These are phyloP conservation scores for Nibea coibor DNA, from an alignment of 2,113 vertebrate genomes.

Conservation along the genomic window DNA sequence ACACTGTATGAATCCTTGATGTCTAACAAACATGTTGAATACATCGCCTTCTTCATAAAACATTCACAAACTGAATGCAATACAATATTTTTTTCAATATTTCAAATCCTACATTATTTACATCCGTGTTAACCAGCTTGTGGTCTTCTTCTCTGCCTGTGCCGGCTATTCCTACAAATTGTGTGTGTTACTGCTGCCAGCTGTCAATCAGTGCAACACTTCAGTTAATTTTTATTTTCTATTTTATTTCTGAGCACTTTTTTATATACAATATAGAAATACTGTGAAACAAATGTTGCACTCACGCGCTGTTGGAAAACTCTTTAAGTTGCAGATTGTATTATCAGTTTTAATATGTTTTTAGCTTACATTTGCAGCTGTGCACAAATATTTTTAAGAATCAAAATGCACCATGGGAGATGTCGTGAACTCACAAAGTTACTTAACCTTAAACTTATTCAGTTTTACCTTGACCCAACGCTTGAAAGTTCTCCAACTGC, in stretches of 20 bases:
- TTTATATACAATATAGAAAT: no score
- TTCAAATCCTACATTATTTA: background rate
- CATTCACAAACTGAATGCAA: background rate
- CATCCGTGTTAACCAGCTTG: background rate
- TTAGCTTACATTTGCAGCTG: background rate
- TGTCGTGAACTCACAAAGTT: background rate
- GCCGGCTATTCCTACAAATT: background rate
- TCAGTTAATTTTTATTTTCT: no score
- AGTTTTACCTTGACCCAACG: background rate
- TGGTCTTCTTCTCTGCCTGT: background rate
- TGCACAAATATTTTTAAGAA: background rate
- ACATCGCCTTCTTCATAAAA: background rate
- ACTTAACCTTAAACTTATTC: no score
- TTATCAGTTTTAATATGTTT: background rate
- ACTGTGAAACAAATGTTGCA: no score
- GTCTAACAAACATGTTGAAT: background rate
- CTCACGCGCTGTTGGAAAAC: background rate
- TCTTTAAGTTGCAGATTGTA: background rate
- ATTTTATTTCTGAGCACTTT: no score
- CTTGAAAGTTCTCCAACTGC: background rate
- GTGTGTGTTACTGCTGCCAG: background rate
- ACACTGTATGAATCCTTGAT: background rate
- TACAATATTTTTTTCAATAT: background rate
- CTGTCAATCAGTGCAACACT: no score
- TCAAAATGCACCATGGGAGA: background rate